Evolutionary conservation across 2,888 invertebrate species (phyloP).

Genomic region (Ophion costatus): DNA sequence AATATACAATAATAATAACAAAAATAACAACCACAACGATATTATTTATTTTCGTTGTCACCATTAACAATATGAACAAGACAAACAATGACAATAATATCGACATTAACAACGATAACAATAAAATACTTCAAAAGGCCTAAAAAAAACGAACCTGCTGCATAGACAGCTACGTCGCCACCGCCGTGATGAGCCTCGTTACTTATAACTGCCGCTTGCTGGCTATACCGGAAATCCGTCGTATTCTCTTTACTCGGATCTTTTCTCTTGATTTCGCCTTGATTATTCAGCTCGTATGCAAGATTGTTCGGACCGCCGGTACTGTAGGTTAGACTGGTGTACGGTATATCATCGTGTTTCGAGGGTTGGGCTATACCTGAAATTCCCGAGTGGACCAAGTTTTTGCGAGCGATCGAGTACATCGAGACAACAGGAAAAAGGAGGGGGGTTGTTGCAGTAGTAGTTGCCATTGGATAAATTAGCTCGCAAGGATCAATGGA

Average conservation of each 20-base stretch:
- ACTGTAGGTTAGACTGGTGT: constrained; percentile 91
- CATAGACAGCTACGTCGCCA: constrained; percentile 94
- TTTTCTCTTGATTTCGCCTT: constrained; percentile 84
- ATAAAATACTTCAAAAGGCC: too few relatives aligned
- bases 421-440: not conserved
- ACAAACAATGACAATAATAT: too few relatives aligned
- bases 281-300: constrained; percentile 84
- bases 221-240: constrained; percentile 88
- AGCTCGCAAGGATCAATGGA: not conserved
- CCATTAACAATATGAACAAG: too few relatives aligned
- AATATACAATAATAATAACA: too few relatives aligned
- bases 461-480: too few relatives aligned
- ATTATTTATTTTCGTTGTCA: too few relatives aligned
- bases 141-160: constrained; percentile 85
- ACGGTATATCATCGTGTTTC: constrained; percentile 87
- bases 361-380: constrained; percentile 88
- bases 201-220: constrained; percentile 89
- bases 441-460: too few relatives aligned
- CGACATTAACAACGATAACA: too few relatives aligned
- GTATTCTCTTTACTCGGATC: constrained; percentile 87
- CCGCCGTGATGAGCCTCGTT: constrained; percentile 93
- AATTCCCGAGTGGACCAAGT: constrained; percentile 59
- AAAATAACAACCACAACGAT: too few relatives aligned
- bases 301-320: constrained; percentile 89
- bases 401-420: not conserved